Conservation (phyloP, 2,888 invertebrate genomes). For the Hirtodrosophila histrioides region DNA sequence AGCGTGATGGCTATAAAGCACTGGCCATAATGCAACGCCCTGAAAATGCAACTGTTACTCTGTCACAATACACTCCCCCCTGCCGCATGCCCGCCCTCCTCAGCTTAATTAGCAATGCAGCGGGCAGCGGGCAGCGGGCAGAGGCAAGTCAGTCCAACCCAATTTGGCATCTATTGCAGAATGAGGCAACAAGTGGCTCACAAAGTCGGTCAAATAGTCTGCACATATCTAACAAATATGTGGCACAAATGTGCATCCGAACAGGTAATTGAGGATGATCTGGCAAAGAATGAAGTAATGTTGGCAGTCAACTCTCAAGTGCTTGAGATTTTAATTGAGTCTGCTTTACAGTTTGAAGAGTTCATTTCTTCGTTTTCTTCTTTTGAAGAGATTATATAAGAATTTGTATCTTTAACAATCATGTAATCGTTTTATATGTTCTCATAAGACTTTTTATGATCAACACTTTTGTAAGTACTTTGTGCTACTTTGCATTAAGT, state of each 20-base stretch:
- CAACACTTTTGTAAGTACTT: conserved; percentile 5
- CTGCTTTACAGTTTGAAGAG: conserved; percentile 7
- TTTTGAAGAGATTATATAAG: too few relatives aligned
- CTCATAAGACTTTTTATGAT: conserved; percentile 13
- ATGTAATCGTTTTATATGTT: conserved; percentile 10
- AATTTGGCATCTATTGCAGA: conserved; percentile 41
- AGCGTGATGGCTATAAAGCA: conserved; percentile 44
- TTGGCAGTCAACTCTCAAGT: not conserved
- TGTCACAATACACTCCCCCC: not conserved
- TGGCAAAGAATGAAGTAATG: not conserved
- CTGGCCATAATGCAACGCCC: conserved; percentile 50
- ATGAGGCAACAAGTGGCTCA: conserved; percentile 14
- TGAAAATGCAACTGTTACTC: conserved; percentile 44
- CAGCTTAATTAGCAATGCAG: conserved; percentile 46
- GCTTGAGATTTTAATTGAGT: not conserved
- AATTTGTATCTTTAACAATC: conserved; percentile 1
- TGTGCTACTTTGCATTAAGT: conserved; percentile 1
- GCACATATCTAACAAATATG: conserved; percentile 13
- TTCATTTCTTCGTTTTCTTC: not conserved
- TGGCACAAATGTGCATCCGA: conserved; percentile 39
- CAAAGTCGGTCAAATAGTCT: conserved; percentile 43
- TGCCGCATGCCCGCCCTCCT: not conserved
- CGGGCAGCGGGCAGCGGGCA: not conserved
- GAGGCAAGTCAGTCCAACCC: conserved; percentile 19
- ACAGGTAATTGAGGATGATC: conserved; percentile 22